phyloP scores from a whole-genome alignment of 2,113 vertebrate genomes.

The Mixornis gularis region DNA sequence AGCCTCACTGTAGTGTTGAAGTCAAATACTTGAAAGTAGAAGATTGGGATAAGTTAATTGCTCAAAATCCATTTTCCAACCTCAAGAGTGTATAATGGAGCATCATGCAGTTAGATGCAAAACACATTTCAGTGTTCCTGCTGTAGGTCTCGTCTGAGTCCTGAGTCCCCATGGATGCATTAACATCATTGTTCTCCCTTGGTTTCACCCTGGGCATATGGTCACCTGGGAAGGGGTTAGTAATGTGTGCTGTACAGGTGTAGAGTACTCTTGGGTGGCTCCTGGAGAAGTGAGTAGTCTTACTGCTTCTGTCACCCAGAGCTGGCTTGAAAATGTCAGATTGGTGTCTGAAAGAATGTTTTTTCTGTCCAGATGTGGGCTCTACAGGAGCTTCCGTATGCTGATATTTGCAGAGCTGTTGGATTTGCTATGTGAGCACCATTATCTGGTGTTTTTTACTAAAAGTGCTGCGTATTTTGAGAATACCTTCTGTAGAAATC shows the following conservation, averaged over 20 bases:
- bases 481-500: neutral
- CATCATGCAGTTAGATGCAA: neutral
- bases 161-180: neutral
- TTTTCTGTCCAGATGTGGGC: neutral
- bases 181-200: neutral
- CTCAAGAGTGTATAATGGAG: rapidly evolving
- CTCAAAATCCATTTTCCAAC: neutral
- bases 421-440: neutral
- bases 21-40: neutral
- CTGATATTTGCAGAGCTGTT: neutral
- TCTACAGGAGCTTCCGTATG: neutral
- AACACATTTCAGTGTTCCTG: neutral
- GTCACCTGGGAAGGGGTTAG: neutral
- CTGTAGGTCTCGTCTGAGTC: neutral
- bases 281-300: neutral
- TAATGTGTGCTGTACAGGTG: neutral
- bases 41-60: neutral
- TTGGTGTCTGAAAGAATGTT: neutral
- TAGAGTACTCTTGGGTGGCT: neutral
- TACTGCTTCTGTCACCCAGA: neutral
- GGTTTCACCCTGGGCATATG: neutral
- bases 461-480: neutral
- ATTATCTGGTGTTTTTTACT: neutral
- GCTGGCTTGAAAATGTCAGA: neutral
- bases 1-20: neutral